A percentile compares a stretch with the other conserved stretches of the same genome.
phyloP scores from a whole-genome alignment of 2,888 invertebrate species.

The Eupithecia exiguata region DNA sequence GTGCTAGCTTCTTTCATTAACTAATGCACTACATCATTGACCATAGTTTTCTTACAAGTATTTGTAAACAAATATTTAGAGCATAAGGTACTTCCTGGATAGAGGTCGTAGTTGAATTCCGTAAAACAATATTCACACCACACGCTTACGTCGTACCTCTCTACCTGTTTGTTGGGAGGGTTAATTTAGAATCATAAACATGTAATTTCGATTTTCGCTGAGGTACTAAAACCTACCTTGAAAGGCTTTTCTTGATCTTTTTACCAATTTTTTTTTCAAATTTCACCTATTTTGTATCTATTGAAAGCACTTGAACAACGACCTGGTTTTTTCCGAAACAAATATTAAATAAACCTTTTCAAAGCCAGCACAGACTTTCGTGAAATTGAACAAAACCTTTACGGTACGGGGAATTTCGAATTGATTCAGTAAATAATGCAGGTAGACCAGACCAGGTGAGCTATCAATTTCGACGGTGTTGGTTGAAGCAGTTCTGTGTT shows the following conservation, averaged over 20 bases:
- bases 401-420: conserved; percentile 32
- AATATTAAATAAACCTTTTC: neutral
- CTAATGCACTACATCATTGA: conserved; percentile 49
- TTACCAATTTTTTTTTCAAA: neutral
- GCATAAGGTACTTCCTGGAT: neutral
- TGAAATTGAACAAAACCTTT: conserved; percentile 31
- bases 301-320: neutral
- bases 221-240: neutral
- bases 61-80: neutral
- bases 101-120: neutral
- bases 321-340: neutral
- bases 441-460: conserved; percentile 46
- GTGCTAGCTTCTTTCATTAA: conserved; percentile 54
- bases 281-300: neutral
- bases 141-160: neutral
- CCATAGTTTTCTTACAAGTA: neutral
- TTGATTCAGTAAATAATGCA: conserved; percentile 42
- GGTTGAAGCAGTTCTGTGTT: conserved; percentile 11
- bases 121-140: neutral
- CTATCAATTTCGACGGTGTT: conserved; percentile 55
- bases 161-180: neutral
- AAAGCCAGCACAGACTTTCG: neutral
- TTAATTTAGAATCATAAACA: neutral
- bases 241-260: neutral
- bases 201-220: neutral